Evolutionary conservation across 2,888 invertebrate species (phyloP), one percentile per base, ranked within the genome.

Genomic region (Temnothorax unifasciatus): DNA sequence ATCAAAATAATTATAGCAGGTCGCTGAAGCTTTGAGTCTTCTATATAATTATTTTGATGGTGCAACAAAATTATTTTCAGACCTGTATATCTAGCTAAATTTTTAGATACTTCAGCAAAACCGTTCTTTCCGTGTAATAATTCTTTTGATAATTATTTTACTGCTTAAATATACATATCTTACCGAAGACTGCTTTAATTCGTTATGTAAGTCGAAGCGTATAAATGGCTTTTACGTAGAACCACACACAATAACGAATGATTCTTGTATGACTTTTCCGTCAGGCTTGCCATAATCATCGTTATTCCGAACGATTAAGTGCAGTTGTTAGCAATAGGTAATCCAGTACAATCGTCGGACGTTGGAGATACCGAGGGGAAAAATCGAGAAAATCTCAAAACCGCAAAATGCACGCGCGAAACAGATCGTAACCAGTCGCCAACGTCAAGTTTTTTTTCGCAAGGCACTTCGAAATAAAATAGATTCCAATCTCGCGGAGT

Each of bases 251-350:
- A 82, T 84, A 69, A 85, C 81, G 83, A 86, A 85, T 86, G 84
- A 85, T 71, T 89, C 85, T 66, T 84, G 75, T 68, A 76, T 83
- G 84, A 73, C 83, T 77, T 66, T 85, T 68, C 41, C 68, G 57
- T 57, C 59, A 50, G 63, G 83, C 18, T 25, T 34, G 15, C 64
- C 54, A 50, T 52, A 88, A 83, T 86, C 84, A 86, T 90, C 89
- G 68, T 92, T 92, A 92, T 92, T 92, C 92, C 92, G 74, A 85
- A 54, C 92, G 87, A 92, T 92, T 92, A 86, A 86, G 71, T 87
- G 82, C 92, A 92, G 92, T 92, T 90, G 91, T 88, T 90, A 88
- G 88, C 89, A 91, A 92, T 92, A 90, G 91, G 90, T 89, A 91
- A 91, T 92, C 86, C 91, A 86, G 87, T 84, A 86, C 90, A 86